Conservation (phyloP, 2,797 vertebrate genomes). For the Myiotriccus ornatus region DNA sequence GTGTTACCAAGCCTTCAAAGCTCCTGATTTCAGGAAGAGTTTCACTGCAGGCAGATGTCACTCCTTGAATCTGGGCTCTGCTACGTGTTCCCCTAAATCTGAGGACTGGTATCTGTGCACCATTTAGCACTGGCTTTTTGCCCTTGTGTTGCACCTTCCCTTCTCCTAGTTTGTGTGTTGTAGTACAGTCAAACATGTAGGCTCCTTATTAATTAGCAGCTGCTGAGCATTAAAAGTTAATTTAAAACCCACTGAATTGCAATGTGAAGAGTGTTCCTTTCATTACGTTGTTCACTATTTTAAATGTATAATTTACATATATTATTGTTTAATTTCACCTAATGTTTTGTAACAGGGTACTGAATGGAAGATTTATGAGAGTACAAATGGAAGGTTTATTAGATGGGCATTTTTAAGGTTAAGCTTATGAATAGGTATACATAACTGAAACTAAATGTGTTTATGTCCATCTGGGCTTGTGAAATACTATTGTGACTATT, state of each 20-base stretch:
- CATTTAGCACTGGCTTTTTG: background rate
- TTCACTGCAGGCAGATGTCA: background rate
- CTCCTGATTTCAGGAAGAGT: background rate
- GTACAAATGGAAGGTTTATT: background rate
- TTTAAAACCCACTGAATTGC: slow-evolving; percentile 19
- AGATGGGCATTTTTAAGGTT: background rate
- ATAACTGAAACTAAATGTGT: background rate
- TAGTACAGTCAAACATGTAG: background rate
- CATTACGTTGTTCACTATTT: slow-evolving; percentile 33
- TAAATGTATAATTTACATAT: slow-evolving; percentile 34
- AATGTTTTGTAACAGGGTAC: slow-evolving; percentile 3
- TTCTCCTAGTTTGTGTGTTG: background rate
- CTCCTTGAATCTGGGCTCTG: background rate
- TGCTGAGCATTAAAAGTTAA: background rate
- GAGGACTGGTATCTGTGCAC: background rate
- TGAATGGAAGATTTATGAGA: background rate
- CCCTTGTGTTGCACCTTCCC: background rate
- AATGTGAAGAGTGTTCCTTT: background rate
- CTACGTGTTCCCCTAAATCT: background rate
- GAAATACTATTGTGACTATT: background rate
- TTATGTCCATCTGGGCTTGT: background rate
- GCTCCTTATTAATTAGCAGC: background rate
- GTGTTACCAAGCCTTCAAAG: background rate
- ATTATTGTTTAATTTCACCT: slow-evolving; percentile 8
- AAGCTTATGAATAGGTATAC: background rate